Evolutionary conservation across 2,888 invertebrate species (phyloP).

Genomic region (Dasypolia templi): DNA sequence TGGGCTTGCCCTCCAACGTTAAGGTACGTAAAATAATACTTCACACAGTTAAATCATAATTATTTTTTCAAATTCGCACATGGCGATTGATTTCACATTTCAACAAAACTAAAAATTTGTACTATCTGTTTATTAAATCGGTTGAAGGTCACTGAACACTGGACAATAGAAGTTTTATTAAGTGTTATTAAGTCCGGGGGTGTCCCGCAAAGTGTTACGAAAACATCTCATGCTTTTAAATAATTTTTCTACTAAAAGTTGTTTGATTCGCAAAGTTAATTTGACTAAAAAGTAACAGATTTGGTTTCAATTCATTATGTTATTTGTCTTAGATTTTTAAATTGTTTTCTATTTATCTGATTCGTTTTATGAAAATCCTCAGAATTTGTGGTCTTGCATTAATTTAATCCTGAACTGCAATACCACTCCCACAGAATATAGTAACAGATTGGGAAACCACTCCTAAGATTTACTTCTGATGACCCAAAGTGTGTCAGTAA

Average conservation of each 20-base stretch:
- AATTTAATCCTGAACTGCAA: neutral
- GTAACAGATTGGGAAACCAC: no score
- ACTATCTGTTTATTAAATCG: neutral
- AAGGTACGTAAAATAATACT: conserved; percentile 74
- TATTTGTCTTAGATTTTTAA: neutral
- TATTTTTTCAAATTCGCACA: conserved; percentile 12
- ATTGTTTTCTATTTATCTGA: neutral
- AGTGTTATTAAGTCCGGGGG: neutral
- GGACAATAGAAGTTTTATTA: neutral
- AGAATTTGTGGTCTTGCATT: neutral
- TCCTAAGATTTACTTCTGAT: neutral
- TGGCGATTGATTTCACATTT: neutral
- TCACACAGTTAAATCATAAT: neutral
- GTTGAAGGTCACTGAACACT: neutral
- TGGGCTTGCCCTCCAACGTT: conserved; percentile 82
- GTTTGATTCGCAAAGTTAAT: neutral
- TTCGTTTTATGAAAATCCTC: neutral
- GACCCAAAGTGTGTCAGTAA: neutral
- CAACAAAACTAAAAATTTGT: neutral
- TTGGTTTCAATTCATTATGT: neutral
- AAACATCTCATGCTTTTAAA: neutral
- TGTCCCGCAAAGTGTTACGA: neutral
- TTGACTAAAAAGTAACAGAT: no score
- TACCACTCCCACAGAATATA: no score
- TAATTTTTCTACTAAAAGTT: neutral